These are phyloP conservation scores for Cephus sareptanus DNA, from an alignment of 2,888 invertebrate species.

Conservation along the genomic window DNA sequence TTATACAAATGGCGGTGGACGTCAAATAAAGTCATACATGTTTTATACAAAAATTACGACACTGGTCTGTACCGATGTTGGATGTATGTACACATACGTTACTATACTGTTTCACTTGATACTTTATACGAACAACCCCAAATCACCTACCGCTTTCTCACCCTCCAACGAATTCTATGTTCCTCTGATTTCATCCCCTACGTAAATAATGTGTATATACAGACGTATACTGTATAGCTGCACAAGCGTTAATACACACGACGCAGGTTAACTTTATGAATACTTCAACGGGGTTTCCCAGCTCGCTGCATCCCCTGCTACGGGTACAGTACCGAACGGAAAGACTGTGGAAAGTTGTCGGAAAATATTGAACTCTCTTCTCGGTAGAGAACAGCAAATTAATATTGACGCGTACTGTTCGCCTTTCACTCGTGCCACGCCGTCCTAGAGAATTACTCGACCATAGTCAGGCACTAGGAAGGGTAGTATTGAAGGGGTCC, in stretches of 20 bases:
- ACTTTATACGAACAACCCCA: not conserved
- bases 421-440: constrained; percentile 36
- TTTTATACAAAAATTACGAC: not conserved
- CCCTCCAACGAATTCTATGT: not conserved
- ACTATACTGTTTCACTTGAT: not conserved
- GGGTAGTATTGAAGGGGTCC: constrained; percentile 47
- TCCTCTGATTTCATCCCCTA: not conserved
- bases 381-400: not conserved
- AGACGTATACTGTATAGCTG: too few species aligned
- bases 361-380: not conserved
- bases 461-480: constrained; percentile 45
- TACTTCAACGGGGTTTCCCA: not conserved
- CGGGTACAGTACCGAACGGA: not conserved
- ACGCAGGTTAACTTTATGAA: not conserved
- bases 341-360: not conserved
- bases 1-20: not conserved
- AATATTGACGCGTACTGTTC: constrained; percentile 43
- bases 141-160: not conserved
- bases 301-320: not conserved
- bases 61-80: not conserved
- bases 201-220: not conserved
- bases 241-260: not conserved
- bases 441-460: constrained; percentile 47
- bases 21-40: not conserved
- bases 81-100: not conserved